Percentiles rank a stretch among this genome's conserved stretches.
These are phyloP conservation scores for Esox niger DNA, from an alignment of 2,113 vertebrate species.

Conservation along the genomic window DNA sequence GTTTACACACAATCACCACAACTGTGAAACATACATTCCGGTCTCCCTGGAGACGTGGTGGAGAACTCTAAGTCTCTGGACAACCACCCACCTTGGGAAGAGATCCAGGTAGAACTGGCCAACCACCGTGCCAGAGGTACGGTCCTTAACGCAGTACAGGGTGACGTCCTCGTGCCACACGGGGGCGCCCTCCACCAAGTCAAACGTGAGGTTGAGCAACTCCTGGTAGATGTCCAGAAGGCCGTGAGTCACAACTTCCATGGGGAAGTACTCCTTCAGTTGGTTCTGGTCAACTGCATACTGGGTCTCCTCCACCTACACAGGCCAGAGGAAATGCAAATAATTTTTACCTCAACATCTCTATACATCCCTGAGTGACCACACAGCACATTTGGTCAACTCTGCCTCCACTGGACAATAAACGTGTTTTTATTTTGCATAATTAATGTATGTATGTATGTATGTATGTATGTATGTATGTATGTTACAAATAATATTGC, in stretches of 20 bases:
- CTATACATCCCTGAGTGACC: not conserved
- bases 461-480: no score
- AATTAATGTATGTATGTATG: no score
- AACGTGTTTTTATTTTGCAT: no score
- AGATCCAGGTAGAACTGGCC: conserved; percentile 98
- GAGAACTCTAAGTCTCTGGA: not conserved
- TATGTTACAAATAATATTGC: no score
- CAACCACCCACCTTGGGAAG: conserved; percentile 79
- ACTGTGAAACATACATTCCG: no score
- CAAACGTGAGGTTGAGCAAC: conserved; percentile 85
- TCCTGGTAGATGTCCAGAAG: conserved; percentile 94
- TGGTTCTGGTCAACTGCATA: conserved; percentile 94
- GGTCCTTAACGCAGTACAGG: conserved; percentile 84
- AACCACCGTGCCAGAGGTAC: conserved; percentile 64
- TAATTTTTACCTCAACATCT: not conserved
- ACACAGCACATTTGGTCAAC: no score
- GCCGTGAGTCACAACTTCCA: conserved; percentile 93
- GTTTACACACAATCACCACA: no score
- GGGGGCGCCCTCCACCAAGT: conserved; percentile 73
- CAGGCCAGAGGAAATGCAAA: not conserved
- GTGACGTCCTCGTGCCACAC: conserved; percentile 92
- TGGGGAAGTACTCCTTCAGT: conserved; percentile 95
- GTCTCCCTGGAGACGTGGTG: not conserved
- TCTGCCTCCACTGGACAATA: no score
- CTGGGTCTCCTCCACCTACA: conserved; percentile 88